Base-by-base conservation (phyloP, 2,113 vertebrate species). In the Syngnathus scovelli region DNA sequence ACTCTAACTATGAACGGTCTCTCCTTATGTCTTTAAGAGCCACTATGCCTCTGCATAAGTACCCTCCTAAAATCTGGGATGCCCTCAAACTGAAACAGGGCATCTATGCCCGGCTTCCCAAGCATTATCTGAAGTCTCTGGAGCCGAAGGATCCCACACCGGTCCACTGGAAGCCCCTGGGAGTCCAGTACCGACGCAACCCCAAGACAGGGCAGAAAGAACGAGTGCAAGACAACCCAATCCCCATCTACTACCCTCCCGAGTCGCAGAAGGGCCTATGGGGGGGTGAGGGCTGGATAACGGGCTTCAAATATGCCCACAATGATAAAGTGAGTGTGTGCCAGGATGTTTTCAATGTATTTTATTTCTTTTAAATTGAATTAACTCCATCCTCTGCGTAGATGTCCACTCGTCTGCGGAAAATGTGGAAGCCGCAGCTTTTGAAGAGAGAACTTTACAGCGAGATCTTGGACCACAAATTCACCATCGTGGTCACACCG, bases 251-350 rank as follows among this genome's bases (percentile, higher is more conserved):
- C 86, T 88, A 89, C 60, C 96, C 96, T 0, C 93, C 89, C 1
- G 78, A 93, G 18, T 92, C 94, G 5, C 85, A 96, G 76, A 49
- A 79, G 0, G 94, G 95, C 7, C 90, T 98, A 9, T 99, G 97
- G 97, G 96, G 93, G 5, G 96, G 96, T 12, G 97, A 98, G 78
- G 97, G 97, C 1, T 94, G 91, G 90, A 66, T 99, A 61, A 44
- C 58, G 0, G 96, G 97, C 36, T 94, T 68, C 78, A 93, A 91
- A 77, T 98, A 98, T 2, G 85, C 93, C 44, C 88, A 89, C 15
- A 80, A 92, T 33, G 92, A 98, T 82, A 99, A 99, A 92, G 96
- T 97, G 81, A 87, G 90, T 48, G 6, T 23, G 12, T 7, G 15
- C n/a, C 19, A 69, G 23, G 6, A 68, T 37, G 0, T 5, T 33